Base-by-base conservation (phyloP, 1,140 invertebrate genomes). In the Macrocentrus cingulum region DNA sequence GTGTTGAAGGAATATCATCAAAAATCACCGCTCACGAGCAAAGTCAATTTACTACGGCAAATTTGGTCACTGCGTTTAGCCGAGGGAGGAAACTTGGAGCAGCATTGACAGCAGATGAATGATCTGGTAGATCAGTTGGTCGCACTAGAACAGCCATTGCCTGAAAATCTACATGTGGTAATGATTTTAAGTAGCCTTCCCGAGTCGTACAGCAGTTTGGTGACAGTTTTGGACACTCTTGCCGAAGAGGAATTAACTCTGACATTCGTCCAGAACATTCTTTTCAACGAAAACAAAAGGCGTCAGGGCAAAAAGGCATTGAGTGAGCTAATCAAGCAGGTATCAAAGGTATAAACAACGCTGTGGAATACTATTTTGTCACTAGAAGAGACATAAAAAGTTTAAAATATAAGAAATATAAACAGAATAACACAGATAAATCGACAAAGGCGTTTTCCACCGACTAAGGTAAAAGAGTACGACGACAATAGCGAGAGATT, bases 171-270 rank as follows among this genome's bases (percentile, higher is more conserved):
- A 48, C 6, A 41, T 3, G 42, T 56, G 11, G 42, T 46, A 7
- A 59, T 66, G 52, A 22, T 57, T 3, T 39, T 66, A 1, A 25
- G 37, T n/a, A 65, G 61, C 42, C 41, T 64, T 23, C 56, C 59
- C 29, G 34, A 55, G 7, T 54, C 56, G 5, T 64, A 61, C 22
- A 46, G 50, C 39, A 59, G 51, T 8, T 37, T 64, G 34, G 46
- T 61, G 3, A 59, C 56, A 6, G 62, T 56, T 25, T 49, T 64
- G 25, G 62, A 64, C 50, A 48, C 45, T 22, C 16, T 58, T 16
- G 19, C 52, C 32, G 39, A 55, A 49, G 15, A 9, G 16, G 53
- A 59, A 9, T 20, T 62, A 29, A 65, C 60, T 8, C 32, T 16
- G 9, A 19, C 37, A 9, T 9, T 61, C 8, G 49, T 64, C 9